A percentile compares a stretch with the other conserved stretches of the same genome.
phyloP scores from a whole-genome alignment of 2,797 vertebrate genomes.

The Gymnoscopelus braueri region DNA sequence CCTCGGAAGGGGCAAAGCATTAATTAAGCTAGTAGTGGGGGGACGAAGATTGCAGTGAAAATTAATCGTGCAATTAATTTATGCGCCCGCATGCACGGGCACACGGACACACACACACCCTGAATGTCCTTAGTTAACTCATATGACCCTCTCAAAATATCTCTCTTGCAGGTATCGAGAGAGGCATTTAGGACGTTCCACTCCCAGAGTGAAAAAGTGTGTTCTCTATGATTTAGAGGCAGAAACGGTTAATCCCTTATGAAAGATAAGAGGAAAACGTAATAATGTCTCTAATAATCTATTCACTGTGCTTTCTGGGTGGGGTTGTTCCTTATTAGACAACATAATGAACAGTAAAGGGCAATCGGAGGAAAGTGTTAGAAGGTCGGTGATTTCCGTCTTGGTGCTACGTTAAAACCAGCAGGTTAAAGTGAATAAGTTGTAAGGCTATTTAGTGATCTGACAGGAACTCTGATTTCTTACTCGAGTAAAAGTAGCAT shows the following conservation, averaged over 20 bases:
- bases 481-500: no score
- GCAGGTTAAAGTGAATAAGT: no score
- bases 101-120: constrained; percentile 10
- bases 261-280: no score
- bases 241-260: no score
- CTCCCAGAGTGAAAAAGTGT: not conserved
- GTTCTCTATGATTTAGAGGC: no score
- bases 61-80: no score
- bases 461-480: no score
- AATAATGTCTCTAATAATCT: constrained; percentile 1
- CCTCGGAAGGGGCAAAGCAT: no score
- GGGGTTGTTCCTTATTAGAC: not conserved
- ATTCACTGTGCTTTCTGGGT: not conserved
- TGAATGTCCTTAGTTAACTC: constrained; percentile 22
- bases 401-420: no score
- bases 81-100: not conserved
- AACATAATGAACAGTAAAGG: not conserved
- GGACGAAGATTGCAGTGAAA: no score
- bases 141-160: not conserved
- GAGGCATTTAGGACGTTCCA: not conserved
- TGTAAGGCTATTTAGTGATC: no score
- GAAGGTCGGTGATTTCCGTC: not conserved
- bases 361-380: not conserved
- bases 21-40: no score
- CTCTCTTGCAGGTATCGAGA: not conserved